Percentiles rank a stretch among this genome's conserved stretches.
Evolutionary conservation across 2,113 vertebrate genomes (phyloP).

Genomic region (Psammodynastes pulverulentus): DNA sequence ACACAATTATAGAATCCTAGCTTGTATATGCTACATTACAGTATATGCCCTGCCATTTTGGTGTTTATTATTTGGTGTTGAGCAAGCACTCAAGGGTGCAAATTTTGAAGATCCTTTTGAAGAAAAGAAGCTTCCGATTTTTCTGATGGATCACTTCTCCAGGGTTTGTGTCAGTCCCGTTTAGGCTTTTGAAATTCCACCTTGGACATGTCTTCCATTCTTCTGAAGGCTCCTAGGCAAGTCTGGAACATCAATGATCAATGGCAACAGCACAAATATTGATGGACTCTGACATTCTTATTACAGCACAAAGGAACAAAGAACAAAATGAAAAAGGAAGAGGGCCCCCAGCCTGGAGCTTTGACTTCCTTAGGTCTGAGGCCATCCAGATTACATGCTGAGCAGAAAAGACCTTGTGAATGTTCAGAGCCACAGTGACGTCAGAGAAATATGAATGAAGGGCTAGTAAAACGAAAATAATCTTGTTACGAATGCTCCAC

Average conservation of each 20-base stretch:
- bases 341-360: not conserved
- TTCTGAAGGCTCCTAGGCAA: not conserved
- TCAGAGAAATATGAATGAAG: constrained; percentile 46
- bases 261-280: constrained; percentile 35
- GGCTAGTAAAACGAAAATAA: constrained; percentile 39
- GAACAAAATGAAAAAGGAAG: constrained; percentile 33
- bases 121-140: not conserved
- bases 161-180: not conserved
- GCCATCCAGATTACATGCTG: not conserved
- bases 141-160: not conserved
- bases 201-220: not conserved
- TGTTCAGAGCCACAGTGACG: constrained; percentile 17
- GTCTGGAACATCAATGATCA: not conserved
- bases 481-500: constrained; percentile 32
- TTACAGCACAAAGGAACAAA: constrained; percentile 29
- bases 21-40: not conserved
- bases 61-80: not conserved
- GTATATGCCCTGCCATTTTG: not conserved
- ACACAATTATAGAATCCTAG: not conserved
- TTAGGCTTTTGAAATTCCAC: not conserved
- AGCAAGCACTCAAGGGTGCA: not conserved
- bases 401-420: constrained; percentile 30
- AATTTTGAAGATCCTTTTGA: not conserved
- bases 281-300: constrained; percentile 23
- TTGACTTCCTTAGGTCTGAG: not conserved